These are phyloP conservation scores for Lathronympha strigana DNA, from an alignment of 2,888 invertebrate species.

Conservation along the genomic window DNA sequence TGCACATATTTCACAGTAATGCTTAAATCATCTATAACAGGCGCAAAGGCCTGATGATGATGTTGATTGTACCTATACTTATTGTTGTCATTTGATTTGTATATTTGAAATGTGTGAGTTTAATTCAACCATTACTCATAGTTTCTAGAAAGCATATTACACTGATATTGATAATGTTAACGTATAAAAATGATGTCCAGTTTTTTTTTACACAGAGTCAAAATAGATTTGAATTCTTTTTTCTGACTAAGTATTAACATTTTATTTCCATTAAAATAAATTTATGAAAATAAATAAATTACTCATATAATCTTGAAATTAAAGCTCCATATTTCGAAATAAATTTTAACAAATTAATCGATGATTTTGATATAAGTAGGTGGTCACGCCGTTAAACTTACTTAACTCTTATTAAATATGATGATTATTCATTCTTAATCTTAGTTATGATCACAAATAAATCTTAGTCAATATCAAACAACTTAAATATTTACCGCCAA, in stretches of 20 bases:
- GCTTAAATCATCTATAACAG: no score
- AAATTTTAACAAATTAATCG: slow-evolving; percentile 11
- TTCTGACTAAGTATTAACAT: neutral
- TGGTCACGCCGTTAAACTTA: slow-evolving; percentile 20
- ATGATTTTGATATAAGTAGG: slow-evolving; percentile 13
- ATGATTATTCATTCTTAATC: slow-evolving; percentile 24
- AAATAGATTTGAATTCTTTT: no score
- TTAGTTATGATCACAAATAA: slow-evolving; percentile 33
- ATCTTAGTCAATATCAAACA: slow-evolving; percentile 13
- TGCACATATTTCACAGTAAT: no score
- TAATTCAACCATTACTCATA: no score
- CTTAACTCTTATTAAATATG: slow-evolving; percentile 17
- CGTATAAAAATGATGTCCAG: neutral
- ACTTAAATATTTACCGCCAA: slow-evolving; percentile 1
- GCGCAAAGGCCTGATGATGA: no score
- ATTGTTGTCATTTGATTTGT: no score
- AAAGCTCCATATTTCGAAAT: neutral
- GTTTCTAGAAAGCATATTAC: no score
- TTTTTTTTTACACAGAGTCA: neutral
- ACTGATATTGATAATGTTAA: no score
- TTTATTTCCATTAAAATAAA: neutral
- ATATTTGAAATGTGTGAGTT: no score
- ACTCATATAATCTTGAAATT: slow-evolving; percentile 5
- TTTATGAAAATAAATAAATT: slow-evolving; percentile 6
- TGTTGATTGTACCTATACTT: no score